phyloP scores from a whole-genome alignment of 2,113 vertebrate species.

The Camelus bactrianus region DNA sequence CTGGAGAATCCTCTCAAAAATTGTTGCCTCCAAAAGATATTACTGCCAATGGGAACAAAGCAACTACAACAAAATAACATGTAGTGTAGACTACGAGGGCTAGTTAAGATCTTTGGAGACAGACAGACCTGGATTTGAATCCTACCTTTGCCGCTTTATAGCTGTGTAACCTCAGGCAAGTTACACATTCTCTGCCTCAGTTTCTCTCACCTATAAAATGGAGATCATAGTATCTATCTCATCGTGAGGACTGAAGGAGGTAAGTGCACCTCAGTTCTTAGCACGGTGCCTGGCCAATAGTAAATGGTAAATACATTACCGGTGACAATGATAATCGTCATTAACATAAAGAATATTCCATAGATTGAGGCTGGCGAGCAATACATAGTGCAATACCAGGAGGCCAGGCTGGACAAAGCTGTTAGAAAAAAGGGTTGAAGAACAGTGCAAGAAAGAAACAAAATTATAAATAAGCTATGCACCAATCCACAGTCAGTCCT shows the following conservation, averaged over 20 bases:
- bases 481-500: neutral
- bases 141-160: neutral
- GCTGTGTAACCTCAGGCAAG: neutral
- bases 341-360: neutral
- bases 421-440: constrained; percentile 15
- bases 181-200: neutral
- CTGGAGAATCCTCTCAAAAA: neutral
- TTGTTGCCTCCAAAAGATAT: neutral
- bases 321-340: neutral
- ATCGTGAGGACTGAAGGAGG: neutral
- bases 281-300: neutral
- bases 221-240: neutral
- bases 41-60: neutral
- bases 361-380: neutral
- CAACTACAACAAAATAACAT: neutral
- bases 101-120: neutral
- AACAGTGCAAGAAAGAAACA: neutral
- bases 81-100: neutral
- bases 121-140: constrained; percentile 16
- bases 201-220: neutral
- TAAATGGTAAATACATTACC: neutral
- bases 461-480: neutral
- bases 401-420: neutral
- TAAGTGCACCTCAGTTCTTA: neutral
- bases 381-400: neutral